phyloP scores from a whole-genome alignment of 2,113 vertebrate genomes.

The Aegotheles bennettii region DNA sequence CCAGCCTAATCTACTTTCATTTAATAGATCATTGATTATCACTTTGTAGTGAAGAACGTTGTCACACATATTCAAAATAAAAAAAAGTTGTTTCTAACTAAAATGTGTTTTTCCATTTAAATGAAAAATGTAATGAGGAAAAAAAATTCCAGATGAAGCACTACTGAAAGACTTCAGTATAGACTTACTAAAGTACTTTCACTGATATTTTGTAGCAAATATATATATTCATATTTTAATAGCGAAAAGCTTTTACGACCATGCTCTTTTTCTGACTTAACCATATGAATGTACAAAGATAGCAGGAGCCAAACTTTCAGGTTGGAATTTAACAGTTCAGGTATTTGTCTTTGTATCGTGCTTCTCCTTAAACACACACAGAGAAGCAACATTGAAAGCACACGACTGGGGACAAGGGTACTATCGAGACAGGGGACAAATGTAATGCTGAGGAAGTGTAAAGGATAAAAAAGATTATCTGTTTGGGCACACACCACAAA shows the following conservation, averaged over 20 bases:
- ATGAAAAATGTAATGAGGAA: neutral
- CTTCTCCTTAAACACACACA: neutral
- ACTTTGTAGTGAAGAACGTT: neutral
- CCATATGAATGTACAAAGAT: rapidly evolving
- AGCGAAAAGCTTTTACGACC: neutral
- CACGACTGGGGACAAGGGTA: neutral
- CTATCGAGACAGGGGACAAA: neutral
- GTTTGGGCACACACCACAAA: neutral
- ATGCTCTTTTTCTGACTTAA: neutral
- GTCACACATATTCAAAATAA: neutral
- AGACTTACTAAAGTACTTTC: neutral
- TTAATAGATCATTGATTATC: neutral
- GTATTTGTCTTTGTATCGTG: neutral
- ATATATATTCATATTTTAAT: neutral
- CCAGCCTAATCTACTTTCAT: neutral
- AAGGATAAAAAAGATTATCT: neutral
- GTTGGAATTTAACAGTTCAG: neutral
- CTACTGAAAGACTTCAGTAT: neutral
- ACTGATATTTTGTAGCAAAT: neutral
- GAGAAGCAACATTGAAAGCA: neutral
- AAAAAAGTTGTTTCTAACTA: neutral
- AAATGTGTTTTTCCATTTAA: neutral
- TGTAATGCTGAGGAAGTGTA: neutral
- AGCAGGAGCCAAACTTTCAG: neutral
- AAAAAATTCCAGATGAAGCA: neutral